phyloP scores from a whole-genome alignment of 1,140 invertebrate genomes.

The Orchestia grillus region DNA sequence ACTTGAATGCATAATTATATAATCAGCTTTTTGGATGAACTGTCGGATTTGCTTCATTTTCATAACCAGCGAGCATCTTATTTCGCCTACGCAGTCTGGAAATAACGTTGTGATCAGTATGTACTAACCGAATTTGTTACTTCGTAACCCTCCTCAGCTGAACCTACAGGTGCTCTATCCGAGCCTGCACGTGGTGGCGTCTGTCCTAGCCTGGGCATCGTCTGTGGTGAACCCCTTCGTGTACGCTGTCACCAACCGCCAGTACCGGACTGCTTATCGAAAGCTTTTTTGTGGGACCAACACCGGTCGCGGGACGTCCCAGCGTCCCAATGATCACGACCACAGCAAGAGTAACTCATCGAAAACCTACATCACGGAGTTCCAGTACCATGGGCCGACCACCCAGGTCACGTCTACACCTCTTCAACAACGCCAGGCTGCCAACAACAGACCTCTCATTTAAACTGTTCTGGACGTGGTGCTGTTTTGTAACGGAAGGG shows the following conservation, averaged over 20 bases:
- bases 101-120: neutral
- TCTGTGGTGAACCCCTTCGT: conserved; percentile 89
- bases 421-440: conserved; percentile 36
- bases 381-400: conserved; percentile 68
- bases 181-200: conserved; percentile 82
- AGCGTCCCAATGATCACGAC: conserved; percentile 57
- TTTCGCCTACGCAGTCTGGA: neutral
- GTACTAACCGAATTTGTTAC: neutral
- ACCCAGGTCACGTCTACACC: conserved; percentile 62
- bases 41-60: neutral
- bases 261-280: conserved; percentile 83
- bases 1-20: neutral
- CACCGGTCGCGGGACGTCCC: conserved; percentile 46
- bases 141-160: conserved; percentile 54
- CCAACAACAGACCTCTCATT: conserved; percentile 30
- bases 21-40: neutral
- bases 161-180: conserved; percentile 74
- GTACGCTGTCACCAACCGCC: conserved; percentile 86
- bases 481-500: neutral
- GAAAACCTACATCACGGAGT: conserved; percentile 70
- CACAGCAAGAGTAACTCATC: conserved; percentile 69
- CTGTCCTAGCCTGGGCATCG: conserved; percentile 87
- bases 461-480: neutral
- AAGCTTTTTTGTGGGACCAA: conserved; percentile 74
- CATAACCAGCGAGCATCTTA: neutral